phyloP scores from a whole-genome alignment of 1,140 invertebrate genomes.

The Teleogryllus occipitalis region DNA sequence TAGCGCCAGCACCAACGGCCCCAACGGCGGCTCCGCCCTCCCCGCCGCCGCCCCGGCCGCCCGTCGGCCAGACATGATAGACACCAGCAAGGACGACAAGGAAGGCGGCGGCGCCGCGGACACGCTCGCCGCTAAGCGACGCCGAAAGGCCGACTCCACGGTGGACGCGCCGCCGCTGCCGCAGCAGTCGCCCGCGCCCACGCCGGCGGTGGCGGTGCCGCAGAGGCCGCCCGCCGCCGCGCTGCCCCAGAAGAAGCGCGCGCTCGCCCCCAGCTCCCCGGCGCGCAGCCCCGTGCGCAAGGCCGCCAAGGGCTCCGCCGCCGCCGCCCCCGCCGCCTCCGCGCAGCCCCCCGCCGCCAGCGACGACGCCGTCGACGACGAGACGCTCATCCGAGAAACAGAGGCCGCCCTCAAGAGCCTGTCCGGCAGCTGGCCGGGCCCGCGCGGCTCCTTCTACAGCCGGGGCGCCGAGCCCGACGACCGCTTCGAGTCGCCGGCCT shows the following conservation, averaged over 20 bases:
- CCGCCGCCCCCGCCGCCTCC: constrained; percentile 25
- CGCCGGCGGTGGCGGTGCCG: background rate
- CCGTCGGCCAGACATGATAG: background rate
- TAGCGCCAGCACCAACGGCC: background rate
- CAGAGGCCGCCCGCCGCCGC: constrained; percentile 37
- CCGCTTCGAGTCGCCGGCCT: constrained; percentile 53
- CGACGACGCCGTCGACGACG: constrained; percentile 56
- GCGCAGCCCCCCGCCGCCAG: constrained; percentile 27
- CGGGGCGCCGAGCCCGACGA: constrained; percentile 57
- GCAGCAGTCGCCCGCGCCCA: background rate
- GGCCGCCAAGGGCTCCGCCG: constrained; percentile 30
- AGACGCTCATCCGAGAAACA: constrained; percentile 73
- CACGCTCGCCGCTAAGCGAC: constrained; percentile 11
- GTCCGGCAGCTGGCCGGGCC: constrained; percentile 68
- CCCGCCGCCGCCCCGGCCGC: background rate
- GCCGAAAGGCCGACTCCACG: constrained; percentile 7
- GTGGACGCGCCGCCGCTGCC: background rate
- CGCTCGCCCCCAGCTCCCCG: constrained; percentile 36
- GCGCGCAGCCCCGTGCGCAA: constrained; percentile 45
- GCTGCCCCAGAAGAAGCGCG: constrained; percentile 54
- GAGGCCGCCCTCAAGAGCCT: constrained; percentile 75
- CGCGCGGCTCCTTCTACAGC: constrained; percentile 51
- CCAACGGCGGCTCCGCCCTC: background rate
- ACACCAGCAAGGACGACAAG: constrained; percentile 10
- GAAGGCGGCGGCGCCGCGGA: constrained; percentile 2